Evolutionary conservation across 37 sponge, comb jelly and placozoan genomes (phyloP).

Genomic region (Tethya wilhelma): DNA sequence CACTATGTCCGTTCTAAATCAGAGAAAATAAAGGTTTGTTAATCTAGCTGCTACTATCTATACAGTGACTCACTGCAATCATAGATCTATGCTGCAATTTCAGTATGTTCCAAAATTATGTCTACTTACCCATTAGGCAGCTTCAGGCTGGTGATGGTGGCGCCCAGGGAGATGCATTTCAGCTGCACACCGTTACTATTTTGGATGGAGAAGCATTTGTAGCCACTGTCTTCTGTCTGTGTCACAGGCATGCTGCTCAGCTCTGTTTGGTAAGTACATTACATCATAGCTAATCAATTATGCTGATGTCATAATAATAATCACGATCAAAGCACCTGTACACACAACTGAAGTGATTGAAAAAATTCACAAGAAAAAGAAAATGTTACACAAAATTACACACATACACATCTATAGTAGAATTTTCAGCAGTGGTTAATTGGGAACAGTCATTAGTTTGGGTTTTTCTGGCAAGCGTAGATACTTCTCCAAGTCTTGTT

Average conservation of each 20-base stretch:
- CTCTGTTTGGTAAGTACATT: too few relatives aligned
- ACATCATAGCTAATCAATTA: too few relatives aligned
- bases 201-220: slow-evolving; percentile 17
- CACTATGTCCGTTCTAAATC: slow-evolving; percentile 51
- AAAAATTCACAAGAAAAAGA: too few relatives aligned
- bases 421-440: too few relatives aligned
- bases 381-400: too few relatives aligned
- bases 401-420: too few relatives aligned
- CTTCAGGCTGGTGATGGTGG: slow-evolving; percentile 49
- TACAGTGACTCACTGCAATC: background rate
- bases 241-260: too few relatives aligned
- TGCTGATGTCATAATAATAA: too few relatives aligned
- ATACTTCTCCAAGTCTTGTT: slow-evolving; percentile 26
- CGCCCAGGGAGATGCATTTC: slow-evolving; percentile 47
- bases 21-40: background rate
- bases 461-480: background rate
- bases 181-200: slow-evolving; percentile 32
- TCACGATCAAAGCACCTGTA: too few relatives aligned
- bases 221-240: background rate
- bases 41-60: background rate
- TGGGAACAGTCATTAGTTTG: too few relatives aligned
- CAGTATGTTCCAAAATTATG: background rate
- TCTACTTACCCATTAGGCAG: slow-evolving; percentile 52
- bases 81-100: background rate
- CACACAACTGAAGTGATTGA: too few relatives aligned